These are phyloP conservation scores for Onchidella celtica DNA, from an alignment of 2,888 invertebrate genomes.

Conservation along the genomic window DNA sequence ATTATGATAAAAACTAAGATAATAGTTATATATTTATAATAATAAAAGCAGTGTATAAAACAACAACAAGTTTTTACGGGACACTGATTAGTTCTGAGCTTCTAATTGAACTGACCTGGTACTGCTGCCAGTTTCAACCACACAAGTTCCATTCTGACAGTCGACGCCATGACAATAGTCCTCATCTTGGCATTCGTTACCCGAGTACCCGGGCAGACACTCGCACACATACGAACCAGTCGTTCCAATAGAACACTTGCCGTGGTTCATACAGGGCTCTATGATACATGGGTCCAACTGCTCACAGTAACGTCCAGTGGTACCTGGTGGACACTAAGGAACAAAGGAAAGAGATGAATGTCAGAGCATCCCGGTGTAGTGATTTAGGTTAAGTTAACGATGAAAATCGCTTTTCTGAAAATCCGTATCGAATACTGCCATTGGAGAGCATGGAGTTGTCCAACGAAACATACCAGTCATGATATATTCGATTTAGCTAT, in stretches of 20 bases:
- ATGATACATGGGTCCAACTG: conserved; percentile 60
- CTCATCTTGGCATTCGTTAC: conserved; percentile 65
- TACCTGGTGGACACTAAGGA: conserved; percentile 22
- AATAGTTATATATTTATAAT: no score
- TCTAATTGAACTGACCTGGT: background rate
- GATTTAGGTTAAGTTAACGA: no score
- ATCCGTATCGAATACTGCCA: no score
- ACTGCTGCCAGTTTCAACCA: background rate
- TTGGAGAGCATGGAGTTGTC: no score
- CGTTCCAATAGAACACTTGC: conserved; percentile 59
- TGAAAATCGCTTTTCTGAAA: no score
- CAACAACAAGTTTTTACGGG: no score
- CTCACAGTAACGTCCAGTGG: conserved; percentile 54
- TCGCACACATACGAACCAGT: conserved; percentile 63
- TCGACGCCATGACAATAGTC: conserved; percentile 58
- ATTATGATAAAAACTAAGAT: no score
- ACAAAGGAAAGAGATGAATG: background rate
- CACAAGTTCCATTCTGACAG: conserved; percentile 55
- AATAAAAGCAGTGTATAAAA: no score
- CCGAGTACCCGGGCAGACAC: conserved; percentile 69
- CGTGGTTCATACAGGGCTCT: conserved; percentile 66
- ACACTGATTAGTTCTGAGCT: no score
- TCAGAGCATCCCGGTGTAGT: no score
- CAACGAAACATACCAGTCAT: no score
- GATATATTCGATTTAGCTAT: no score